Evolutionary conservation across 2,113 vertebrate genomes (phyloP), one percentile per base, ranked within the genome.

Genomic region (Brachyhypopomus gauderio): DNA sequence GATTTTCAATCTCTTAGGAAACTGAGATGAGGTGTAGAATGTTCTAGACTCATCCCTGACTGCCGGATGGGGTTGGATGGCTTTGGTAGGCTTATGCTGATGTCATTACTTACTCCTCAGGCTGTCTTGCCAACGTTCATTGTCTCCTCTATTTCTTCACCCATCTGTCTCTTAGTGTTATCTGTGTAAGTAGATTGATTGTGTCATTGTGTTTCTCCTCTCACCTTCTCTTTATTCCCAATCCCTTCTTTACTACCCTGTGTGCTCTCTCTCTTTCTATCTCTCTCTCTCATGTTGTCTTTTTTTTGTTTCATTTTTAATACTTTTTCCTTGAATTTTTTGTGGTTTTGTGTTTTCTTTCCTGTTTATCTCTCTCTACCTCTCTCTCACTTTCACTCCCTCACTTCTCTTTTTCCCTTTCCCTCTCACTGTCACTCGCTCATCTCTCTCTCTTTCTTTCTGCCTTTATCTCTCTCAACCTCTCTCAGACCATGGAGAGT

Each of bases 401-500:
- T 55, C 38, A 11, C 23, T 73, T 25, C 16, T 3, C 19, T 3
- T 7, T n/a, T 17, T 59, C 17, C 23, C 5, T 73, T 3, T 56
- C n/a, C 4, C 30, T 30, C 30, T 30, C 3, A 30, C 30, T 30
- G 30, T 30, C 30, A 30, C 30, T 30, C 30, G 30, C 30, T 30
- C 30, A 30, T 58, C 3, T 25, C 27, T 22, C 30, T 72, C 38
- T 63, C 22, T 25, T 20, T 80, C 52, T 48, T 23, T 77, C 30
- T 16, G 2, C 14, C 45, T 52, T 8, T 52, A 52, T 52, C 45
- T 52, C 8, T 11, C 70, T 30, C 30, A 3, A 30, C 30, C 82
- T 72, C 66, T 41, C 30, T 5, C 90, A 98, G 96, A 93, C 90
- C 3, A 95, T 98, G 96, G 96, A 98, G 90, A 89, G 87, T 0